Conservation (phyloP, 2,113 vertebrate genomes). For the Xenotilapia longispinis region DNA sequence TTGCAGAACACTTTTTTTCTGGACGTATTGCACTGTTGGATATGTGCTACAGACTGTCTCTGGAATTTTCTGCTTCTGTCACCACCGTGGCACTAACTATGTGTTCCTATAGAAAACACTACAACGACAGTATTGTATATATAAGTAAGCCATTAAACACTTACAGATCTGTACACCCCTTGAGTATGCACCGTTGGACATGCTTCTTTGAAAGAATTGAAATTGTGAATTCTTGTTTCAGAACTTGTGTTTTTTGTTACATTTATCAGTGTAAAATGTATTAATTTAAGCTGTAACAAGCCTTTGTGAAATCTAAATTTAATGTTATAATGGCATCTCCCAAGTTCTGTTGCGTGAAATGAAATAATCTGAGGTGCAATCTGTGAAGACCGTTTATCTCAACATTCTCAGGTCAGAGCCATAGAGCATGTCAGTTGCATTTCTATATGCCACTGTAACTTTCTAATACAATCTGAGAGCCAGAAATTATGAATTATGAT, state of each 20-base stretch:
- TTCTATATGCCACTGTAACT: background rate
- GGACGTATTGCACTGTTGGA: slow-evolving; percentile 29
- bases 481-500: background rate
- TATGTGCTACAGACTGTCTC: background rate
- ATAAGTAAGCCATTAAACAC: slow-evolving; percentile 12
- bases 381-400: background rate
- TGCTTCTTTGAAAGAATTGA: background rate
- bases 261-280: background rate
- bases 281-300: background rate
- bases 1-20: slow-evolving; percentile 27
- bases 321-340: background rate
- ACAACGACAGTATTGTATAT: background rate
- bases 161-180: background rate
- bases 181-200: background rate
- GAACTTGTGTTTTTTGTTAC: background rate
- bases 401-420: background rate
- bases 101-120: background rate
- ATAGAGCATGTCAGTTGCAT: background rate
- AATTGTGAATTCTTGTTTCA: background rate
- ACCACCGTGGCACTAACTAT: background rate
- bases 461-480: background rate
- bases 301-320: background rate
- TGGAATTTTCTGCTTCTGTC: slow-evolving; percentile 4
- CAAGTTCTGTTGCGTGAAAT: background rate
- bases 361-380: background rate